A percentile compares a stretch with the other conserved stretches of the same genome.
Evolutionary conservation across 1,140 invertebrate genomes (phyloP).

Genomic region (Zaprionus vittiger): DNA sequence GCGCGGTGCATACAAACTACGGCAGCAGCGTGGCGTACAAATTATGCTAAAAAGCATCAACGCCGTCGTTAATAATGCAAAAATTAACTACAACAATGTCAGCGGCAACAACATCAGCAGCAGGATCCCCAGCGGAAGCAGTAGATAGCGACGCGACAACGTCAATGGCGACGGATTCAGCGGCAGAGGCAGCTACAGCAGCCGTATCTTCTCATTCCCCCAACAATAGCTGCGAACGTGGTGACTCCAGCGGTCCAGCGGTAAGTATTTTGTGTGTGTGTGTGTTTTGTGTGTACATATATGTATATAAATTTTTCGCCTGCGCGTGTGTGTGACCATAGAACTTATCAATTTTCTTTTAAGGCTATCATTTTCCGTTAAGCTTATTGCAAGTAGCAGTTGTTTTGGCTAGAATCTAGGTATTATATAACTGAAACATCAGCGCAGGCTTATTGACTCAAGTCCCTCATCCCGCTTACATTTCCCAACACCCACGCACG

Average conservation of each 20-base stretch:
- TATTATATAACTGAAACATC: conserved; percentile 48
- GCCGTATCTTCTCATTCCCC: conserved; percentile 19
- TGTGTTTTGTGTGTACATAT: background rate
- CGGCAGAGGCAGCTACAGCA: conserved; percentile 20
- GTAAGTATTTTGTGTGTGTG: conserved; percentile 31
- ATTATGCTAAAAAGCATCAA: conserved; percentile 73
- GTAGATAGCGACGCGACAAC: conserved; percentile 40
- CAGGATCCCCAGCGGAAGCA: conserved; percentile 30
- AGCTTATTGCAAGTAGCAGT: conserved; percentile 32
- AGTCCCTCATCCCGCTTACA: background rate
- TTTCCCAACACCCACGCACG: conserved; percentile 3
- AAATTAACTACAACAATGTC: conserved; percentile 36
- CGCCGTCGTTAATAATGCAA: conserved; percentile 53
- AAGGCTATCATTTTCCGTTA: conserved; percentile 8
- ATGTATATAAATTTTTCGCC: background rate
- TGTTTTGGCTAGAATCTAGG: conserved; percentile 41
- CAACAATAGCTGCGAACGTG: conserved; percentile 28
- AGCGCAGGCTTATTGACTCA: conserved; percentile 62
- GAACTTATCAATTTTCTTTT: background rate
- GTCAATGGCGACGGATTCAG: conserved; percentile 32
- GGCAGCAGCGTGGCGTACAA: conserved; percentile 64
- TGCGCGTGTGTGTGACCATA: conserved; percentile 2
- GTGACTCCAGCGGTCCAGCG: conserved; percentile 28
- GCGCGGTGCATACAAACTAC: conserved; percentile 59
- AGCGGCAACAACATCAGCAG: conserved; percentile 14